A percentile compares a stretch with the other conserved stretches of the same genome.
Conservation (phyloP, 2,113 vertebrate species). For the Gadus chalcogrammus region DNA sequence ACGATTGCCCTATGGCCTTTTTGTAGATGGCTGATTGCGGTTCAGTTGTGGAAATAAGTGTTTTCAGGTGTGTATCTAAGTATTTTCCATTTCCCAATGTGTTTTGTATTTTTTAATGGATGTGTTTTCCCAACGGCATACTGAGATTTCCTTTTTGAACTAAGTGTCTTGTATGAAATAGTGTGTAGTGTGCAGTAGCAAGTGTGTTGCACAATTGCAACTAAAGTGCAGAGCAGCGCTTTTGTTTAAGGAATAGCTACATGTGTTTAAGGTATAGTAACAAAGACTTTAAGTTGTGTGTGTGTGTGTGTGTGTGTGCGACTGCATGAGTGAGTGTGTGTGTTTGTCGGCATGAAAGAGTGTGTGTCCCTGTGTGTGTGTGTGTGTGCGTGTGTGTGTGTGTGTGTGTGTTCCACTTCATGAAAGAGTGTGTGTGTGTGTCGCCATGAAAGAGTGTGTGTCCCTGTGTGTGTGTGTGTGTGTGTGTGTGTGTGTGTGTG, state of each 20-base stretch:
- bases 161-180: neutral
- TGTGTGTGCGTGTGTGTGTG: neutral
- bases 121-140: too few species aligned
- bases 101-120: too few species aligned
- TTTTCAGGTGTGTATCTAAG: too few species aligned
- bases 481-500: conserved; percentile 11
- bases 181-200: neutral
- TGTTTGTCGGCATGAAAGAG: neutral
- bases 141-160: too few species aligned
- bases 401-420: neutral
- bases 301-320: conserved; percentile 6
- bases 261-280: too few species aligned
- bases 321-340: conserved; percentile 21
- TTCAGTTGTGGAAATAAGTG: too few species aligned
- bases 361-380: conserved; percentile 10
- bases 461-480: conserved; percentile 9
- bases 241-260: too few species aligned
- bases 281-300: too few species aligned
- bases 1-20: too few species aligned
- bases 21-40: too few species aligned
- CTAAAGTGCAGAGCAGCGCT: too few species aligned
- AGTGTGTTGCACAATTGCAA: neutral
- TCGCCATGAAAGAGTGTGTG: neutral
- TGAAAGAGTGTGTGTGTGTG: neutral
- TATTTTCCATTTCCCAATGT: too few species aligned